Conservation (phyloP, 2,113 vertebrate species). For the Campylomormyrus tamandua region DNA sequence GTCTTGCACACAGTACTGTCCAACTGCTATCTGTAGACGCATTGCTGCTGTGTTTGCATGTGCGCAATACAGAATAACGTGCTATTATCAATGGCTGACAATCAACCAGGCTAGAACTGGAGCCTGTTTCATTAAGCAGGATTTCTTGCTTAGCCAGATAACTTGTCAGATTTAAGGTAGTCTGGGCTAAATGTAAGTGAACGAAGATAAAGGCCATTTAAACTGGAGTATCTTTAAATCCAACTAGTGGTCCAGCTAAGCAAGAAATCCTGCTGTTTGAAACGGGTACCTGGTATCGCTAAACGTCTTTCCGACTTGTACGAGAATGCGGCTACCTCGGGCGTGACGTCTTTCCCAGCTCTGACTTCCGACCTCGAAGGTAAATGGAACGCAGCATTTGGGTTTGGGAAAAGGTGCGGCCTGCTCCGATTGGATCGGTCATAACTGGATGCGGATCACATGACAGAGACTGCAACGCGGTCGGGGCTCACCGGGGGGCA, state of each 20-base stretch:
- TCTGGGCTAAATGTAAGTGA: not conserved
- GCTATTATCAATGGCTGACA: not conserved
- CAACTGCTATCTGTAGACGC: not conserved
- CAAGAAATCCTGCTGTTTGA: not conserved
- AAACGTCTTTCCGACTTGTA: not conserved
- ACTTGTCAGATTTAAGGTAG: not conserved
- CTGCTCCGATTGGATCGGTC: not conserved
- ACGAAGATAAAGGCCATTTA: not conserved
- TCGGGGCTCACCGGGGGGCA: slow-evolving; percentile 70
- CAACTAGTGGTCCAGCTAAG: not conserved
- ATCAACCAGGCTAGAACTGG: not conserved
- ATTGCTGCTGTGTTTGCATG: not conserved
- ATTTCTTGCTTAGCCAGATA: not conserved
- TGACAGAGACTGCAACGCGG: not conserved
- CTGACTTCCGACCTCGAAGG: not conserved
- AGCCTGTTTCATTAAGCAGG: not conserved
- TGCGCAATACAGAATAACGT: not conserved
- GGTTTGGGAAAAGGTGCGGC: not conserved
- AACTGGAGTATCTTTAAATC: not conserved
- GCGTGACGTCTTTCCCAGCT: not conserved
- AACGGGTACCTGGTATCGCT: not conserved
- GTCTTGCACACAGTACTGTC: not conserved
- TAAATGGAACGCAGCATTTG: not conserved
- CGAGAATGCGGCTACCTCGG: not conserved
- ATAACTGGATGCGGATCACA: not conserved